These are phyloP conservation scores for Melanotaenia nigrans DNA, from an alignment of 2,797 vertebrate species.

Conservation along the genomic window DNA sequence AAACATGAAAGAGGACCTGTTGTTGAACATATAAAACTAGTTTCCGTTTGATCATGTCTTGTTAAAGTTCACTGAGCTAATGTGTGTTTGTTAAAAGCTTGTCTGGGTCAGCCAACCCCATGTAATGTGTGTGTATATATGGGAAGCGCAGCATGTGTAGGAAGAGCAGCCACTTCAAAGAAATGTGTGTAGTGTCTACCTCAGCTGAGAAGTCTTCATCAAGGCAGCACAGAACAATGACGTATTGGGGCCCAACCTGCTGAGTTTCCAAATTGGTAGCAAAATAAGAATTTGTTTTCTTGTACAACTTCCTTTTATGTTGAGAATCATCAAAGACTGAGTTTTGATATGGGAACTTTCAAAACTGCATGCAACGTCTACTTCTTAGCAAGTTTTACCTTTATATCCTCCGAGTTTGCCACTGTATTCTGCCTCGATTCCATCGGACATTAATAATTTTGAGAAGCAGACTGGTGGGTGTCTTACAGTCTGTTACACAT, in stretches of 20 bases:
- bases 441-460: background rate
- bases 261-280: constrained; percentile 14
- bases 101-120: constrained; percentile 5
- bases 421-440: background rate
- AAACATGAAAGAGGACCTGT: constrained; percentile 1
- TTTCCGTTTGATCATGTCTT: constrained; percentile 45
- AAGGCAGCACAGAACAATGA: background rate
- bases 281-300: background rate
- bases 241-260: background rate
- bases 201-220: constrained; percentile 39
- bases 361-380: background rate
- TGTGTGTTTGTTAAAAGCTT: background rate
- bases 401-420: background rate
- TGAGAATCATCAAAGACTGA: background rate
- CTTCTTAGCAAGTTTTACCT: background rate
- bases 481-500: constrained; percentile 13
- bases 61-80: constrained; percentile 3
- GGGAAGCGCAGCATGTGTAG: constrained; percentile 15
- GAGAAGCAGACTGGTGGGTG: background rate
- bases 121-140: background rate
- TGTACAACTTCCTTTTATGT: background rate
- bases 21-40: constrained; percentile 3
- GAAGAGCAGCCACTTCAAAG: constrained; percentile 59
- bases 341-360: constrained; percentile 4
- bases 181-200: constrained; percentile 3